Evolutionary conservation across 2,888 invertebrate genomes (phyloP).

Genomic region (Synergus japonicus): DNA sequence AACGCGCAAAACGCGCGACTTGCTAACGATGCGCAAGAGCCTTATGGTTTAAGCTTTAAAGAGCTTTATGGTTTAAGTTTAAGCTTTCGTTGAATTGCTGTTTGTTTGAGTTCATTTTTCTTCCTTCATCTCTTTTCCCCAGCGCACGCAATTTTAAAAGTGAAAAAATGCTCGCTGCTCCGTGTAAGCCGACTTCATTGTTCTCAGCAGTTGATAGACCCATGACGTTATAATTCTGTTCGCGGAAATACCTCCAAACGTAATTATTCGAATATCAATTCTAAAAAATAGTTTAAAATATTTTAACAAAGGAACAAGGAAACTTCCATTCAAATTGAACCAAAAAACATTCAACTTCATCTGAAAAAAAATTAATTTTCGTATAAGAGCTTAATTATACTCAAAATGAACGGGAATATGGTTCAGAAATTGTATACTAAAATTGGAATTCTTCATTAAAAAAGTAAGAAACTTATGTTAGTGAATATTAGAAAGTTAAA

Average conservation of each 20-base stretch:
- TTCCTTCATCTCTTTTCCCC: slow-evolving; percentile 19
- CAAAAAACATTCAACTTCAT: no score
- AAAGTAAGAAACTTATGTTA: no score
- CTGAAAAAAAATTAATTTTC: no score
- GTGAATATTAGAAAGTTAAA: no score
- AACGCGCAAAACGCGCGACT: slow-evolving; percentile 35
- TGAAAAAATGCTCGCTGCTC: not conserved
- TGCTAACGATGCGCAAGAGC: slow-evolving; percentile 38
- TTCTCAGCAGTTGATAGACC: not conserved
- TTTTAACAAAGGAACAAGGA: no score
- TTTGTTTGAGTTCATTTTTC: slow-evolving; percentile 7
- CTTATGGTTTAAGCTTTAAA: slow-evolving; percentile 15
- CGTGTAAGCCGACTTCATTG: slow-evolving; percentile 3
- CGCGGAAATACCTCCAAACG: not conserved
- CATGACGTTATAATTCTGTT: not conserved
- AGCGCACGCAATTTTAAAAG: slow-evolving; percentile 9
- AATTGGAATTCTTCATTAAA: no score
- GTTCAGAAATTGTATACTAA: no score
- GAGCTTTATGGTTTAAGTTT: no score
- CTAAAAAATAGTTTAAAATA: not conserved
- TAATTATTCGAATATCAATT: not conserved
- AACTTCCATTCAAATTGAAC: not conserved
- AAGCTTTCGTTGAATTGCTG: slow-evolving; percentile 6
- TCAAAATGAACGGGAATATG: no score
- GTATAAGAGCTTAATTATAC: no score